A percentile compares a stretch with the other conserved stretches of the same genome.
phyloP scores from a whole-genome alignment of 2,888 invertebrate species.

The Leptinotarsa tumamoca region DNA sequence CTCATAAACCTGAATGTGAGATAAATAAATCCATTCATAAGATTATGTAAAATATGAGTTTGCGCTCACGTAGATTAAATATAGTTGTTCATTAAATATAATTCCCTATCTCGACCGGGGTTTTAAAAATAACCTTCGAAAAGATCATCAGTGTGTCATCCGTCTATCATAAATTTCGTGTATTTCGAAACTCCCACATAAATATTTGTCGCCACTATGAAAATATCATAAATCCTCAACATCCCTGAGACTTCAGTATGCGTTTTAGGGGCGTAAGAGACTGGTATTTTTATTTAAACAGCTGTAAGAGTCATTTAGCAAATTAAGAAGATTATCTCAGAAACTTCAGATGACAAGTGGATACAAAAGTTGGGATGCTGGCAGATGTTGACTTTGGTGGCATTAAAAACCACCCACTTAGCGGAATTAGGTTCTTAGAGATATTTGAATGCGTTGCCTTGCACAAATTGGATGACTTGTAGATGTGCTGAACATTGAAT shows the following conservation, averaged over 20 bases:
- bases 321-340: conserved; percentile 51
- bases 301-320: conserved; percentile 58
- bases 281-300: conserved; percentile 56
- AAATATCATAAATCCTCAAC: conserved; percentile 41
- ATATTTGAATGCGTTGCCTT: conserved; percentile 19
- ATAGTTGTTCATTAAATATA: background rate
- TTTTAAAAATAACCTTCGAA: conserved; percentile 6
- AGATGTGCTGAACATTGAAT: background rate
- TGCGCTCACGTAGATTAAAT: background rate
- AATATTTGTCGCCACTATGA: conserved; percentile 42
- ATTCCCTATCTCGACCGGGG: conserved; percentile 1
- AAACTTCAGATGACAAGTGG: conserved; percentile 43
- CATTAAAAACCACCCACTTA: conserved; percentile 43
- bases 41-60: background rate
- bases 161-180: conserved; percentile 17
- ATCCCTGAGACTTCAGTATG: conserved; percentile 37
- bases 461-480: background rate
- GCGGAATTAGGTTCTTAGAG: conserved; percentile 30
- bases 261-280: conserved; percentile 34
- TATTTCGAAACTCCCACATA: conserved; percentile 32
- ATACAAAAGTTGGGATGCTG: conserved; percentile 37
- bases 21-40: conserved; percentile 9
- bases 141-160: conserved; percentile 21
- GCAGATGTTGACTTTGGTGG: conserved; percentile 37
- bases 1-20: background rate